phyloP scores from a whole-genome alignment of 2,888 invertebrate genomes.

The Bombylius major region DNA sequence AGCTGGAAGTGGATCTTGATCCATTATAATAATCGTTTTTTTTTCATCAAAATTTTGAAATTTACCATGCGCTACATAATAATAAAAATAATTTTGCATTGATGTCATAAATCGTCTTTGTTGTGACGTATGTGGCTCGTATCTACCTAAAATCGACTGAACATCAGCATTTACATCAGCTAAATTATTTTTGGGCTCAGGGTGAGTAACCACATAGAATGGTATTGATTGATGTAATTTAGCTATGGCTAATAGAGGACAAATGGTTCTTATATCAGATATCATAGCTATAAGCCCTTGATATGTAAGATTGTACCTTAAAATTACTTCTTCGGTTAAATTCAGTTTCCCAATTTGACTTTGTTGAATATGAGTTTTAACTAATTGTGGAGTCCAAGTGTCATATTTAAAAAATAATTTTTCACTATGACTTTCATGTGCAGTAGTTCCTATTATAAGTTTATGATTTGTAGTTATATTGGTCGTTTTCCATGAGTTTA shows the following conservation, averaged over 20 bases:
- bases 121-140: conserved; percentile 56
- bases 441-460: conserved; percentile 60
- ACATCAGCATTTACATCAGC: conserved; percentile 54
- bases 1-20: conserved; percentile 54
- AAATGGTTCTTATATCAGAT: conserved; percentile 65
- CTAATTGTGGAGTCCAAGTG: conserved; percentile 53
- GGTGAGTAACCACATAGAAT: conserved; percentile 60
- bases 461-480: conserved; percentile 35
- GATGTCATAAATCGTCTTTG: conserved; percentile 63
- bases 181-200: conserved; percentile 38
- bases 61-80: conserved; percentile 66
- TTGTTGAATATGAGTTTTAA: conserved; percentile 47
- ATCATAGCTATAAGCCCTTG: conserved; percentile 57
- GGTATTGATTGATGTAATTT: conserved; percentile 50
- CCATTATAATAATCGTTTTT: conserved; percentile 49
- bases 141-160: conserved; percentile 64
- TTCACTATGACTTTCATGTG: conserved; percentile 56
- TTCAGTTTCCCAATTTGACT: conserved; percentile 47
- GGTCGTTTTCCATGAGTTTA: conserved; percentile 47
- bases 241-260: conserved; percentile 59
- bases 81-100: conserved; percentile 71
- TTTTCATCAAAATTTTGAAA: conserved; percentile 48
- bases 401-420: conserved; percentile 46
- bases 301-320: conserved; percentile 55
- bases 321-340: conserved; percentile 48